phyloP scores from a whole-genome alignment of 2,797 vertebrate genomes.

The Phoeniculus purpureus region DNA sequence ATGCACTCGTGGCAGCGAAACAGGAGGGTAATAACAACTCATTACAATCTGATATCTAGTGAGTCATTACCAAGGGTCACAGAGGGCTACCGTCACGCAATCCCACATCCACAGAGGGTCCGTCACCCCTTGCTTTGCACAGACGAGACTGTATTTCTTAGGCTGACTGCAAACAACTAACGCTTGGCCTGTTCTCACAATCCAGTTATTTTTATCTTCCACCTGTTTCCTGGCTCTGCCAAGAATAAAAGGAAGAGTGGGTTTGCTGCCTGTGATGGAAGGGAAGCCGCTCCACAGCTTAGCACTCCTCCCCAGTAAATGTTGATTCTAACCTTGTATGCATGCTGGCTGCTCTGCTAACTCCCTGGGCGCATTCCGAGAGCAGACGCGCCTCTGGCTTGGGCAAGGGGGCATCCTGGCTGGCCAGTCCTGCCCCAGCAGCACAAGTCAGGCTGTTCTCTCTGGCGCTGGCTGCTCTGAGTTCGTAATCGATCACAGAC shows the following conservation, averaged over 20 bases:
- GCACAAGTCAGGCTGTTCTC: background rate
- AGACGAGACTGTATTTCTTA: background rate
- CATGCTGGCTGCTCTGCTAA: background rate
- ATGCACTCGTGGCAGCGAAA: background rate
- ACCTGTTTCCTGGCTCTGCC: slow-evolving; percentile 7
- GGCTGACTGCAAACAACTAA: background rate
- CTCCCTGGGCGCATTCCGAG: fast-evolving
- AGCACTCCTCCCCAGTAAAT: background rate
- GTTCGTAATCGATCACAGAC: background rate
- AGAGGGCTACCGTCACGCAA: background rate
- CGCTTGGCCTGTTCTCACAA: background rate
- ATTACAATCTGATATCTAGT: background rate
- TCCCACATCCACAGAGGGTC: background rate
- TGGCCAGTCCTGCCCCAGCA: background rate
- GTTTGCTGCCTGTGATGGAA: background rate
- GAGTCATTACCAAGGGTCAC: background rate
- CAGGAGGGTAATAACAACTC: background rate
- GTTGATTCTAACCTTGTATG: background rate
- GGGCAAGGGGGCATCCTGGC: background rate
- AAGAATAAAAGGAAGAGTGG: background rate
- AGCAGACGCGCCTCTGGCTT: fast-evolving
- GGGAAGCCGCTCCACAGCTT: background rate
- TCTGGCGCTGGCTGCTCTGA: fast-evolving
- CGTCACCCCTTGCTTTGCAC: background rate
- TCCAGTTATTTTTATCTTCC: background rate